phyloP scores from a whole-genome alignment of 2,888 invertebrate genomes.

The Dioctria rufipes region DNA sequence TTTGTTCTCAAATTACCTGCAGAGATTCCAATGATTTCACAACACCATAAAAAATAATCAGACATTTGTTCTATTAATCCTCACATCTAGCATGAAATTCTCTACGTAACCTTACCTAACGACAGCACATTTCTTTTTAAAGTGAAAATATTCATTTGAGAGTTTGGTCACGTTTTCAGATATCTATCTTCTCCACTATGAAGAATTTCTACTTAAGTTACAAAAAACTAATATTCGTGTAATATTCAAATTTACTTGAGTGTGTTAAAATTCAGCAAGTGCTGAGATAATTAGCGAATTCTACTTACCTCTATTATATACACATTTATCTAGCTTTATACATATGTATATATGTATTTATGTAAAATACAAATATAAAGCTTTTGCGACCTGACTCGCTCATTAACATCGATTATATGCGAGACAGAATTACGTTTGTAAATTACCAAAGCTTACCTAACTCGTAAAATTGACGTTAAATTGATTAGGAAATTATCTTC shows the following conservation, averaged over 20 bases:
- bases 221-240: slow-evolving; percentile 48
- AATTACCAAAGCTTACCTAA: slow-evolving; percentile 7
- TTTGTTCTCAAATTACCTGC: no score
- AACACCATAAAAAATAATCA: no score
- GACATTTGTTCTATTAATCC: no score
- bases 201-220: slow-evolving; percentile 3
- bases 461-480: slow-evolving; percentile 29
- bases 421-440: slow-evolving; percentile 27
- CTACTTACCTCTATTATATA: neutral
- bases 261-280: slow-evolving; percentile 54
- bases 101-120: no score
- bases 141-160: neutral
- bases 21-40: no score
- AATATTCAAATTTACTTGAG: slow-evolving; percentile 51
- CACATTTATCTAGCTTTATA: no score
- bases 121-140: no score
- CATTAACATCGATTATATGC: slow-evolving; percentile 20
- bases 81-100: no score
- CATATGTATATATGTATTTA: no score
- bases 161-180: slow-evolving; percentile 16
- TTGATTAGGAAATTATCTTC: slow-evolving; percentile 46
- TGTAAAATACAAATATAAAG: neutral
- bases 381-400: slow-evolving; percentile 25
- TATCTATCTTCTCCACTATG: neutral
- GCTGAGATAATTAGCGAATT: slow-evolving; percentile 52